A percentile compares a stretch with the other conserved stretches of the same genome.
phyloP scores from a whole-genome alignment of 2,888 invertebrate genomes.

The Ennomos fuscantarius region DNA sequence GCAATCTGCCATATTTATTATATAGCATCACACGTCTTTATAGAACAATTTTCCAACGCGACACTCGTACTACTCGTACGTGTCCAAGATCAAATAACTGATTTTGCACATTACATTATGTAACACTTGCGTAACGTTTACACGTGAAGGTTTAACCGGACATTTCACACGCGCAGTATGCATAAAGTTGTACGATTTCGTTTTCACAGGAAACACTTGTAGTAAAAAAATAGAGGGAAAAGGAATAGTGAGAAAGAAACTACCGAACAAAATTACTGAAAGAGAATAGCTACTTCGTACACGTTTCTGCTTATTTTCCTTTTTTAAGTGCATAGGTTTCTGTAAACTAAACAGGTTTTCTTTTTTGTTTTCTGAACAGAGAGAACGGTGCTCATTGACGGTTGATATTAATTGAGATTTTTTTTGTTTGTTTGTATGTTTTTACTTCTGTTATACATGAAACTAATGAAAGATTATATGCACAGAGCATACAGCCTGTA shows the following conservation, averaged over 20 bases:
- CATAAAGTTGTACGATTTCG: slow-evolving; percentile 11
- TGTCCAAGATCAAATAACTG: slow-evolving; percentile 24
- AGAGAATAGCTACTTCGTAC: slow-evolving; percentile 14
- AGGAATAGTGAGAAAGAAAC: slow-evolving; percentile 13
- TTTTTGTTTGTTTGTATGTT: no score
- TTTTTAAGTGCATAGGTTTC: slow-evolving; percentile 16
- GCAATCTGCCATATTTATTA: slow-evolving; percentile 9
- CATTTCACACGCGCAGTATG: slow-evolving; percentile 4
- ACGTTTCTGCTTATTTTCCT: slow-evolving; percentile 13
- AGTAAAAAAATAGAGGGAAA: slow-evolving; percentile 14
- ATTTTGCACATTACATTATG: slow-evolving; percentile 23
- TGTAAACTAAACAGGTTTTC: slow-evolving; percentile 8
- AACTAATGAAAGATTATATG: no score
- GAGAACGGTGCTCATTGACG: no score
- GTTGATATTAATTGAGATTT: no score
- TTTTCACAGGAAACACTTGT: slow-evolving; percentile 9
- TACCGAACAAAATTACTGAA: slow-evolving; percentile 21
- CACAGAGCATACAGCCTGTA: no score
- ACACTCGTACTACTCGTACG: slow-evolving; percentile 20
- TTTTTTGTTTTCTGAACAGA: no score
- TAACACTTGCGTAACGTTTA: slow-evolving; percentile 23
- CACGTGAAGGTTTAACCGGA: neutral
- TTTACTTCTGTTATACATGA: no score
- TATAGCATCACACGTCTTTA: slow-evolving; percentile 6
- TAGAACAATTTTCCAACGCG: slow-evolving; percentile 15